phyloP scores from a whole-genome alignment of 2,797 vertebrate genomes.

The Microctenopoma steveboyesi region DNA sequence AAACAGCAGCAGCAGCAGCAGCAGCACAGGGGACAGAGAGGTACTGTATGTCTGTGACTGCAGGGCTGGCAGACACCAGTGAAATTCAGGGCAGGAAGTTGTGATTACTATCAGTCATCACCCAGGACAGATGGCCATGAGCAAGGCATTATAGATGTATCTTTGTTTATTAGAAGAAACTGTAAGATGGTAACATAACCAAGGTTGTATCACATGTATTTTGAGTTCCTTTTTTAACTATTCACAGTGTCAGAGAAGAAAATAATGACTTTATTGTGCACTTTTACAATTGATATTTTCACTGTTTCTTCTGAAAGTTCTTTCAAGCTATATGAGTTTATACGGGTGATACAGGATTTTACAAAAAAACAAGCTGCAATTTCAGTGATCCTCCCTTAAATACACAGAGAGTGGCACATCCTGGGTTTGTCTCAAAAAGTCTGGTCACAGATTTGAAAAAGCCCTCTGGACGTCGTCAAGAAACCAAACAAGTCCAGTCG shows the following conservation, averaged over 20 bases:
- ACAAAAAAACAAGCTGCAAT: background rate
- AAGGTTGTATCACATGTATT: background rate
- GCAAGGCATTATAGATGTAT: background rate
- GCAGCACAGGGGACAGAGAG: slow-evolving; percentile 18
- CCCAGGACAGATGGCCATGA: background rate
- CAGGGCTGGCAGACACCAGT: slow-evolving; percentile 17
- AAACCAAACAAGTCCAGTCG: too few relatives aligned
- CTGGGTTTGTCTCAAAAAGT: background rate
- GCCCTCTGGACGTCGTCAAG: too few relatives aligned
- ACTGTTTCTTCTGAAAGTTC: background rate
- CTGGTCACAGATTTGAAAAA: too few relatives aligned
- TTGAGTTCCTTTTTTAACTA: background rate
- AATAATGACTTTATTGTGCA: background rate
- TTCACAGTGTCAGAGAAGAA: background rate
- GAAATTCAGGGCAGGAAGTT: background rate
- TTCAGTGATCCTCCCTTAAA: background rate
- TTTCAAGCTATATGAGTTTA: background rate
- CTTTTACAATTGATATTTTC: background rate
- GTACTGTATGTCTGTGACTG: slow-evolving; percentile 5
- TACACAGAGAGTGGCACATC: slow-evolving; percentile 3
- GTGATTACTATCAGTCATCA: background rate
- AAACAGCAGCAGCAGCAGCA: slow-evolving; percentile 28
- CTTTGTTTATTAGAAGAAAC: background rate
- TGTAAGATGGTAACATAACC: too few relatives aligned
- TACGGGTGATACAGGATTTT: background rate